Base-by-base conservation (phyloP, 1,140 invertebrate genomes). In the Anastrepha ludens region DNA sequence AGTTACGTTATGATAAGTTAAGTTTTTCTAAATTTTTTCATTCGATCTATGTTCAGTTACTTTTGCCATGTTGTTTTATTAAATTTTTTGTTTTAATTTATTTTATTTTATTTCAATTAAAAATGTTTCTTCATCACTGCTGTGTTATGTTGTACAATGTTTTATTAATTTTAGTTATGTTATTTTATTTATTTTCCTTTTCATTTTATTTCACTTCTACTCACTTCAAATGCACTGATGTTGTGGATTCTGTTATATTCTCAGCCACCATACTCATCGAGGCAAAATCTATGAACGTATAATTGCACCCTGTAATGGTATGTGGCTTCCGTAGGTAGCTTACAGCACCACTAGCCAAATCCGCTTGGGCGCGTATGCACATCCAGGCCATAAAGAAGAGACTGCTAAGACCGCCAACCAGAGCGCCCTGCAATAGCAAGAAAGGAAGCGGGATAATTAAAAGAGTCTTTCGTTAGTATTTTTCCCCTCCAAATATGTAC, bases 361-460 rank as follows among this genome's bases (percentile, higher is more conserved):
- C 95, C 5, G 96, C 92, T 92, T 98, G 96, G 0, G 97, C 96
- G 13, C 97, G 96, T 29, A 98, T 94, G 60, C 96, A 97, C 59
- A 99, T 94, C 97, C 97, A 98, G 88, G 96, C 95, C 93, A 98
- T 96, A 59, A 97, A 95, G 20, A 94, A 90, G 8, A 98, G 93
- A 29, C 97, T 96, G 11, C 94, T 93, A 1, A 97, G 88, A 15
- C 97, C 95, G n/a, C 98, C 98, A 58, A 95, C 94, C 6, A 97
- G 93, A 0, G 97, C 98, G 58, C 97, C 97, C 88, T 90, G 29
- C 29, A 20, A 87, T 60, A 13, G 15, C n/a, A 87, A 64, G 86
- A 85, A 78, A 86, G 70, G 17, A 58, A 41, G 20, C 74, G 50
- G 39, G 1, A 11, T 39, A 29, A 29, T 29, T 29, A 29, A 29